These are phyloP conservation scores for Chloroceryle amazona DNA, from an alignment of 2,797 vertebrate species.

Conservation along the genomic window DNA sequence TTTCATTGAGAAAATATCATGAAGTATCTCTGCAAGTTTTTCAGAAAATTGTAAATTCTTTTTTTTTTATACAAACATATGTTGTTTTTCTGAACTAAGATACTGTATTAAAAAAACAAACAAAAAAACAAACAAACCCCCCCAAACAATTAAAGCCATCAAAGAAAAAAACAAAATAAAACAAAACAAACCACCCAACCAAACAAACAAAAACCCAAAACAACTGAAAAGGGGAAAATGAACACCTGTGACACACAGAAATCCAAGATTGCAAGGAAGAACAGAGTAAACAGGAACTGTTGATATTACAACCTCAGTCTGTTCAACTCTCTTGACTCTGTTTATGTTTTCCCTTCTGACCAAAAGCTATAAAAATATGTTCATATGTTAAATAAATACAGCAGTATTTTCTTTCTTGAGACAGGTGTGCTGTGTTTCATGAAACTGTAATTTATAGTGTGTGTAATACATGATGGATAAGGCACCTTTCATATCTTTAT, in stretches of 20 bases:
- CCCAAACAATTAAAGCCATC: too few relatives aligned
- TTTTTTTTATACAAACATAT: background rate
- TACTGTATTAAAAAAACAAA: background rate
- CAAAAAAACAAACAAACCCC: background rate
- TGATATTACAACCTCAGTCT: accelerated
- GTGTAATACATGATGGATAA: background rate
- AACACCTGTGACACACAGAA: background rate
- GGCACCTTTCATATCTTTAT: background rate
- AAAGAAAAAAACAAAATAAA: background rate
- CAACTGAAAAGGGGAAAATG: background rate
- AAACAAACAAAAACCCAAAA: background rate
- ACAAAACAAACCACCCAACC: too few relatives aligned
- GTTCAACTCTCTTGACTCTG: background rate
- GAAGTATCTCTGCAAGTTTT: background rate
- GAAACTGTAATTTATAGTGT: background rate
- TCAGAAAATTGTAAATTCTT: background rate
- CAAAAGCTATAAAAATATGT: background rate
- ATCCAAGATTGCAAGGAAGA: background rate
- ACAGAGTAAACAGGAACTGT: background rate
- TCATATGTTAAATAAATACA: background rate
- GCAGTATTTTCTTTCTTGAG: background rate
- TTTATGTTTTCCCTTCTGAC: background rate
- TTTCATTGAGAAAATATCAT: background rate
- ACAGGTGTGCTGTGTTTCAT: background rate
- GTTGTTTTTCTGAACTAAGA: background rate